Conservation (phyloP, 1,140 invertebrate species). For the Brachionus paranguensis region DNA sequence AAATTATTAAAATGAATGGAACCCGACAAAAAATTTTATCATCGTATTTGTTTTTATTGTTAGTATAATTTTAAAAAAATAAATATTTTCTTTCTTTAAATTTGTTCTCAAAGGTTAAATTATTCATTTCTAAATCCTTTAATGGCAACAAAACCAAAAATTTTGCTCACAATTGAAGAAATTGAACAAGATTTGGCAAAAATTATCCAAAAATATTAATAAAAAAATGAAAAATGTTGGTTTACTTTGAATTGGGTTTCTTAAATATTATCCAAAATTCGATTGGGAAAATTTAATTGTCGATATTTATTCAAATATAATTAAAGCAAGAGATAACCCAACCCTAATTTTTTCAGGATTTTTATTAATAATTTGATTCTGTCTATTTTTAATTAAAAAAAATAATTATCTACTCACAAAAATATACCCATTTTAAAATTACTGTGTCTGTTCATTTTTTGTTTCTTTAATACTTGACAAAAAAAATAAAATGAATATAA, state of each 20-base stretch:
- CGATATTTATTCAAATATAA: neutral
- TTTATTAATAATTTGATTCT: no score
- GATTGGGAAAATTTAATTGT: neutral
- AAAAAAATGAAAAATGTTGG: neutral
- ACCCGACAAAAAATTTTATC: neutral
- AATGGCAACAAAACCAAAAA: neutral
- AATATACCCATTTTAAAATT: no score
- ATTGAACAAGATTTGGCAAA: neutral
- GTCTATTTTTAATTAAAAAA: no score
- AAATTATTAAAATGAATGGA: no score
- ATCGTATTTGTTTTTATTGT: neutral
- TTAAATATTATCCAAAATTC: neutral
- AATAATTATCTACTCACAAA: no score
- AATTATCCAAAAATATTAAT: neutral
- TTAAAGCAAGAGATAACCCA: neutral
- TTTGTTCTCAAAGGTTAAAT: neutral
- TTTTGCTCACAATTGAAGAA: neutral
- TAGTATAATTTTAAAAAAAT: neutral
- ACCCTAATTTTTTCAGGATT: no score
- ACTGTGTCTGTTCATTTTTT: no score
- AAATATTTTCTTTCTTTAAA: neutral
- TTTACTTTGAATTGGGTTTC: neutral
- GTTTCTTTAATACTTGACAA: no score
- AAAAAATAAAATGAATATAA: no score
- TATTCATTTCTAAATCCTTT: no score